These are phyloP conservation scores for Caligus rogercresseyi DNA, from an alignment of 1,140 invertebrate species.

Conservation along the genomic window DNA sequence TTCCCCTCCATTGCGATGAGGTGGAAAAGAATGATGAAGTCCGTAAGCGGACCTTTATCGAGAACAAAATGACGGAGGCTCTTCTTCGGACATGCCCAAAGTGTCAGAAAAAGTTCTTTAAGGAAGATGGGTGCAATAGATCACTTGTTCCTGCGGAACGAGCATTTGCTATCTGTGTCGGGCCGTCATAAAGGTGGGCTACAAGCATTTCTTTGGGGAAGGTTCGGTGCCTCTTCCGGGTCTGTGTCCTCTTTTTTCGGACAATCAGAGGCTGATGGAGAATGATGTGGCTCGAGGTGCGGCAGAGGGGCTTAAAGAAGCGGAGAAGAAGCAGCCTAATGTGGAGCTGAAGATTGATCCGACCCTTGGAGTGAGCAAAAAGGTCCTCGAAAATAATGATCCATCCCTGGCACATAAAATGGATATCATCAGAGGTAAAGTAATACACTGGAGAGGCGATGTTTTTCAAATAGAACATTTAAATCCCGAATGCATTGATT, in stretches of 20 bases:
- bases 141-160: conserved; percentile 46
- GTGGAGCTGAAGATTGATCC: conserved; percentile 11
- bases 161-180: conserved; percentile 48
- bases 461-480: too few species aligned
- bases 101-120: conserved; percentile 33
- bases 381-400: not conserved
- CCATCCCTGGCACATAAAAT: not conserved
- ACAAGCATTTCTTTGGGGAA: conserved; percentile 16
- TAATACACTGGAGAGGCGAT: too few species aligned
- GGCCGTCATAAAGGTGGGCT: conserved; percentile 29
- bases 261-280: conserved; percentile 5
- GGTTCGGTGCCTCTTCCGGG: not conserved
- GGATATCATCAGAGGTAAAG: not conserved
- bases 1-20: conserved; percentile 43
- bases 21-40: conserved; percentile 37
- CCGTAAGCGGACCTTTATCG: conserved; percentile 38
- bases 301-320: not conserved
- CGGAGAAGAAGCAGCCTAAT: conserved; percentile 1
- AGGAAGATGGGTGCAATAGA: conserved; percentile 49
- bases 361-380: not conserved
- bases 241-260: conserved; percentile 6
- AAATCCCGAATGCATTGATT: too few species aligned
- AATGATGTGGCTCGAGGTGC: conserved; percentile 13
- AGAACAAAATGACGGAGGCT: conserved; percentile 45
- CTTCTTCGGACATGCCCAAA: conserved; percentile 31